Evolutionary conservation across 2,888 invertebrate species (phyloP), one percentile per base, ranked within the genome.

Genomic region (Macrosiphum euphorbiae): DNA sequence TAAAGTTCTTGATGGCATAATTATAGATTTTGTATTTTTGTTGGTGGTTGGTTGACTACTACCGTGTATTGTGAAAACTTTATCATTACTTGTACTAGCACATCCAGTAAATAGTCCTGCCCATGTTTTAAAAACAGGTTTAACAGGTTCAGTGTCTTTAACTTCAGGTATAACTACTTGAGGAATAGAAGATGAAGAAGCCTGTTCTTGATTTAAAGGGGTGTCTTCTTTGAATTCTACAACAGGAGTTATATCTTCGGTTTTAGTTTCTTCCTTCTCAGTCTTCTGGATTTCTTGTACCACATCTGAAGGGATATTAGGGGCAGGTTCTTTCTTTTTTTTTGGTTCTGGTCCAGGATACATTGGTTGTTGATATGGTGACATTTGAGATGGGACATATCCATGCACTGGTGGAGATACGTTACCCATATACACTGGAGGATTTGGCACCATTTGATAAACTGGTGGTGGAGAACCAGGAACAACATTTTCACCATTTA

Each of bases 401-500:
- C 94, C 94, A 47, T 94, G 94, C 41, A 94, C 90, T 44, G 94
- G 90, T 1, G 94, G 94, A 61, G 90, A 86, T 94, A 94, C 94
- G 24, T 67, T 94, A 5, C 94, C 94, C 94, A 94, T 94, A 67
- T 94, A 94, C 0, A 94, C 90, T 24, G 94, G 90, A 86, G 94
- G 86, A 86, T 94, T 94, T 41, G 94, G 94, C 52, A 94, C 90
- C 94, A 94, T 94, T 94, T 94, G 94, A 86, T 90, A 94, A 50
- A 94, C 94, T 61, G 89, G 94, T n/a, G 89, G 94, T 47, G 93
- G 93, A 58, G 94, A 90, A 11, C 90, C 94, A 86, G 94, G 94
- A 52, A 94, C 90, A 87, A 94, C 90, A 87, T 94, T 94, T 52
- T 90, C 94, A 90, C 94, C 94, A 94, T 94, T 94, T n/a, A 94